Evolutionary conservation across 2,113 vertebrate genomes (phyloP).

Genomic region (Anguilla japonica): DNA sequence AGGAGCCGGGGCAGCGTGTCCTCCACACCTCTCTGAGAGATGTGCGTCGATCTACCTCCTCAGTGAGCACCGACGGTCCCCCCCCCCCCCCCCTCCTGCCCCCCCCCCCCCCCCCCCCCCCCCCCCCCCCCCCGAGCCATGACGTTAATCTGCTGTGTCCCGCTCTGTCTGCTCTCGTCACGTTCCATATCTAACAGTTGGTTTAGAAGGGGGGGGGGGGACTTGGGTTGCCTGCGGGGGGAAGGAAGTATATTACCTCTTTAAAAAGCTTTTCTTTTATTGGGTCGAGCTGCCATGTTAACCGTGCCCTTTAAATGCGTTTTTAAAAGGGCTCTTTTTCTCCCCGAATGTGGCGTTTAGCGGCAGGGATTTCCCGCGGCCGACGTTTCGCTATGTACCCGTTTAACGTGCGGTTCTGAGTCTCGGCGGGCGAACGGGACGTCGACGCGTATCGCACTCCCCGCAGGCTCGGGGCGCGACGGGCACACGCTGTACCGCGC

Average conservation of each 20-base stretch:
- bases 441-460: not conserved
- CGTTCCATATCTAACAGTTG: conserved; percentile 56
- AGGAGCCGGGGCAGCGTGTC: not conserved
- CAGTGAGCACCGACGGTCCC: conserved; percentile 11
- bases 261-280: conserved; percentile 44
- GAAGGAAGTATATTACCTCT: conserved; percentile 43
- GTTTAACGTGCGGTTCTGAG: not conserved
- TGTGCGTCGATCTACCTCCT: not conserved
- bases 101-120: conserved; percentile 28
- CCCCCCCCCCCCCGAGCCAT: conserved; percentile 33
- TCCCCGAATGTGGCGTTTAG: conserved; percentile 27
- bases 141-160: conserved; percentile 50
- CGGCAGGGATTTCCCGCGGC: not conserved
- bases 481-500: conserved; percentile 36
- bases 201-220: conserved; percentile 37
- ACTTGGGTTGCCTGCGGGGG: conserved; percentile 43
- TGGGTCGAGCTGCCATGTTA: conserved; percentile 36
- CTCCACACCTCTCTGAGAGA: conserved; percentile 4
- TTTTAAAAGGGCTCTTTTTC: conserved; percentile 39
- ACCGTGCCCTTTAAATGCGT: conserved; percentile 43
- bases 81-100: conserved; percentile 18
- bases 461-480: not conserved
- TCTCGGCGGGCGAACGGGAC: not conserved
- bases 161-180: conserved; percentile 47
- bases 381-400: no score